Conservation (phyloP, 2,113 vertebrate genomes). For the Cervus canadensis region DNA sequence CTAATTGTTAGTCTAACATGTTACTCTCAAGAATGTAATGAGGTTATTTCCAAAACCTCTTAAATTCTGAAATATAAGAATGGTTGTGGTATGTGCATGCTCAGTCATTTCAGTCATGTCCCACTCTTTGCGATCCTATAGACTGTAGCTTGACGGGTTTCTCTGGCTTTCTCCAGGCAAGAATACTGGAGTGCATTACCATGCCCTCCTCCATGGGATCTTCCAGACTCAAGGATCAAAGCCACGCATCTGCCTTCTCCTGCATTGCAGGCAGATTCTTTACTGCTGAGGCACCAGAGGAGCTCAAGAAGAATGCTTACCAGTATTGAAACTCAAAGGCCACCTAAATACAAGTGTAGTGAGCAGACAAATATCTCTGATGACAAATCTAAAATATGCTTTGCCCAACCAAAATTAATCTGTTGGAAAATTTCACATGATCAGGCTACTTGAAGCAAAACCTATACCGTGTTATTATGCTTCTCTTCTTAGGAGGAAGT, state of each 20-base stretch:
- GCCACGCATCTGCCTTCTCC: background rate
- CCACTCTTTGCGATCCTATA: background rate
- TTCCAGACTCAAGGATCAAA: background rate
- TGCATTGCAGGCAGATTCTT: background rate
- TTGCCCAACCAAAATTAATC: background rate
- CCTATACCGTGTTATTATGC: background rate
- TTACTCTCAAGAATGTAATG: slow-evolving; percentile 1
- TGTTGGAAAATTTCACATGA: background rate
- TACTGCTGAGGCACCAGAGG: background rate
- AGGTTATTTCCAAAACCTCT: background rate
- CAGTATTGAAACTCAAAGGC: background rate
- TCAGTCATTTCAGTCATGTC: background rate
- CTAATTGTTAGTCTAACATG: background rate
- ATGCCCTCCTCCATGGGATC: background rate
- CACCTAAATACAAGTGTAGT: background rate
- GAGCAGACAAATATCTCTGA: background rate
- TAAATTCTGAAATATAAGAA: background rate
- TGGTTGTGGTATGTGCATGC: background rate
- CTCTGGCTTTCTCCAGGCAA: background rate
- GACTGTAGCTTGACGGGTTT: background rate
- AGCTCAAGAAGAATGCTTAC: background rate
- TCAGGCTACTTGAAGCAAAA: background rate
- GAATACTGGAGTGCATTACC: background rate
- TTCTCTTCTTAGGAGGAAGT: background rate
- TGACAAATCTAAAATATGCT: slow-evolving; percentile 43